These are phyloP conservation scores for Poecilia wingei DNA, from an alignment of 2,797 vertebrate genomes.

Conservation along the genomic window DNA sequence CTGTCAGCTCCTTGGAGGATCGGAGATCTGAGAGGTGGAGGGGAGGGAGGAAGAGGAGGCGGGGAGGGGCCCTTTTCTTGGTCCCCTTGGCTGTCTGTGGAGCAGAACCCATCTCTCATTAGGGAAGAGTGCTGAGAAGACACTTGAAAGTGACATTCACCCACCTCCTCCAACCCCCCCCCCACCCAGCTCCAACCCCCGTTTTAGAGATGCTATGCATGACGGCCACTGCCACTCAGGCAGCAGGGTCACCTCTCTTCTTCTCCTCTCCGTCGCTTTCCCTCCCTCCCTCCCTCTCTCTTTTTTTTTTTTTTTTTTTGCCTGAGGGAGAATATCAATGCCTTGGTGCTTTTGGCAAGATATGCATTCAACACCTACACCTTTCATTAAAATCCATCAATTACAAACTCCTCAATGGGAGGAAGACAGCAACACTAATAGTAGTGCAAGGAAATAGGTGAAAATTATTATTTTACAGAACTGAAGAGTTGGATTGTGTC, in stretches of 20 bases:
- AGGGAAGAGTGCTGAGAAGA: slow-evolving; percentile 82
- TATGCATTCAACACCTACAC: slow-evolving; percentile 78
- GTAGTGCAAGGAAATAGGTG: slow-evolving; percentile 70
- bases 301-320: slow-evolving; percentile 69
- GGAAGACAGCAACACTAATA: slow-evolving; percentile 64
- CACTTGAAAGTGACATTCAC: slow-evolving; percentile 87
- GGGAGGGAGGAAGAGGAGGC: slow-evolving; percentile 67
- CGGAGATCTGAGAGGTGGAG: slow-evolving; percentile 79
- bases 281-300: slow-evolving; percentile 45
- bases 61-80: slow-evolving; percentile 76
- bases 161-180: slow-evolving; percentile 74
- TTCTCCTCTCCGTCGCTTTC: slow-evolving; percentile 57
- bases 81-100: slow-evolving; percentile 84
- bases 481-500: slow-evolving; percentile 83
- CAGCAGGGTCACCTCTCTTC: slow-evolving; percentile 80
- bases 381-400: slow-evolving; percentile 85
- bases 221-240: slow-evolving; percentile 84
- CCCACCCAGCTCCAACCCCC: slow-evolving; percentile 69
- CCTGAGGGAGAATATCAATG: slow-evolving; percentile 86
- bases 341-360: slow-evolving; percentile 87
- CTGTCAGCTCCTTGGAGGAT: slow-evolving; percentile 87
- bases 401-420: slow-evolving; percentile 88
- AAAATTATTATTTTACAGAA: slow-evolving; percentile 85
- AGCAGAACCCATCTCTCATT: slow-evolving; percentile 87
- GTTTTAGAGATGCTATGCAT: slow-evolving; percentile 83